Evolutionary conservation across 92 coral and sea anemone species (phyloP).

Genomic region (Palythoa caribaeorum): DNA sequence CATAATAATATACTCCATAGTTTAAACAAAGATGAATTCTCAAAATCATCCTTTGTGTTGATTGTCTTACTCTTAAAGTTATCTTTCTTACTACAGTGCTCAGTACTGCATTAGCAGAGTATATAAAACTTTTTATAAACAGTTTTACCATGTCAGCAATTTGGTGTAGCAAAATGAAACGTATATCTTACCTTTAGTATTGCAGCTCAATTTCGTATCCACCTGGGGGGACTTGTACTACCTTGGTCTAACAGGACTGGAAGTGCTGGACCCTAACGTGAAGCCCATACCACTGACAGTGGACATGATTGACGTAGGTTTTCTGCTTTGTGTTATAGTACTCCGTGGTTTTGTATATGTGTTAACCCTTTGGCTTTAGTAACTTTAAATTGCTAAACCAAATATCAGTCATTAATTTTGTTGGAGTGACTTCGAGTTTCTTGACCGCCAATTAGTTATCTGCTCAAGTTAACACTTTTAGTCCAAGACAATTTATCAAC

Average conservation of each 20-base stretch:
- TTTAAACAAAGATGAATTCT: no score
- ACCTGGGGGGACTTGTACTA: conserved; percentile 97
- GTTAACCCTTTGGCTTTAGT: not conserved
- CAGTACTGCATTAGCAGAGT: not conserved
- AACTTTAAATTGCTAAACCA: no score
- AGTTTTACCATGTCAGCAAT: not conserved
- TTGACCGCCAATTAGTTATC: no score
- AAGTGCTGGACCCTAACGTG: conserved; percentile 72
- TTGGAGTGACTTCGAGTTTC: no score
- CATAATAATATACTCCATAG: no score
- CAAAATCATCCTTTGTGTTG: no score
- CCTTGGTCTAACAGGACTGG: conserved; percentile 93
- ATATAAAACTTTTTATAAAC: not conserved
- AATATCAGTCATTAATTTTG: no score
- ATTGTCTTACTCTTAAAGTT: not conserved
- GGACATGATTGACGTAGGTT: conserved; percentile 79
- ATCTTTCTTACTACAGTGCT: not conserved
- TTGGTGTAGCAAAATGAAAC: not conserved
- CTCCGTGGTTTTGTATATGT: not conserved
- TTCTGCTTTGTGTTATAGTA: not conserved
- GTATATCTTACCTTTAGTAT: conserved; percentile 55
- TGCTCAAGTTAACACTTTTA: no score
- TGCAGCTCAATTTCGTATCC: conserved; percentile 83
- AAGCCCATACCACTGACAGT: conserved; percentile 72
- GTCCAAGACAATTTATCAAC: no score